Evolutionary conservation across 1,140 invertebrate species (phyloP), one percentile per base, ranked within the genome.

Genomic region (Batillaria attramentaria): DNA sequence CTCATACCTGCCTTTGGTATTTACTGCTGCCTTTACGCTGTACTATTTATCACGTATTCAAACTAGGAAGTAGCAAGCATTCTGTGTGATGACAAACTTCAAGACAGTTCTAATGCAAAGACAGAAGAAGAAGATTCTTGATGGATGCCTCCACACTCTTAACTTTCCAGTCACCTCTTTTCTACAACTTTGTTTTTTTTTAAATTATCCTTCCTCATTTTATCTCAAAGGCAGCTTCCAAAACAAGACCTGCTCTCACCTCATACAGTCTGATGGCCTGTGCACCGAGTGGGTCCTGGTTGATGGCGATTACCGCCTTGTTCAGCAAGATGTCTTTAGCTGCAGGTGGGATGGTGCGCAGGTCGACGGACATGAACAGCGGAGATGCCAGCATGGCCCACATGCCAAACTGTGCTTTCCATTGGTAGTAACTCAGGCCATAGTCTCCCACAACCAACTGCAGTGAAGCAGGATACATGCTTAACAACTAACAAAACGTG

Each of bases 381-480:
- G 98, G 98, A 4, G 98, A 96, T 0, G 98, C 97, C 83, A 99
- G 91, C 86, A 99, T 97, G 5, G 97, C 96, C 98, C 98, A 99
- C 79, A 99, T 93, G 3, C 97, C 97, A 94, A 99, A 97, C 93
- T 99, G 98, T 0, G 96, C 96, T 92, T 97, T 96, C 84, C 96
- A 95, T 91, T 99, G 97, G 85, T 98, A 97, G 88, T 96, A 96
- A 86, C 97, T 99, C 35, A 99, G 91, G 2, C 97, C 98, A 89
- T 97, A 98, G 91, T 99, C 98, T 20, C 98, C 98, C 87, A 98
- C 95, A 82, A 99, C 97, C 82, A 99, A 92, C 96, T 96, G 90
- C 46, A 93, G 92, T 82, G 74, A 81, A 78, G 37, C 46, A 77
- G 50, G 75, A 60, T 10, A 73, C 50, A 76, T 39, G 2, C 16